phyloP scores from a whole-genome alignment of 2,888 invertebrate species.

The Zonitis immaculata region DNA sequence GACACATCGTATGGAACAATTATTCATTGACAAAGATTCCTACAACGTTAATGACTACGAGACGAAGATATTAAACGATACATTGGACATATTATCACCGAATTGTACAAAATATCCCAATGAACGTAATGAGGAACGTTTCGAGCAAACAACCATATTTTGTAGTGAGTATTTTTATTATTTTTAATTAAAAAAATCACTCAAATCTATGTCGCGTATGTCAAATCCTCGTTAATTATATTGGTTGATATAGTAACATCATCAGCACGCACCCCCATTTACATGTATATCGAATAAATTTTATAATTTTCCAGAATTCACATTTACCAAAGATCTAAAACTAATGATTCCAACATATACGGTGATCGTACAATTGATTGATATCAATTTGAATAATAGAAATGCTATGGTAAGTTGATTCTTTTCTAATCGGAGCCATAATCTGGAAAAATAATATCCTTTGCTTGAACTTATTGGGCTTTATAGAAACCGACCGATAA shows the following conservation, averaged over 20 bases:
- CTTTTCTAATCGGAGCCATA: not conserved
- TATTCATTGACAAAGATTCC: constrained; percentile 49
- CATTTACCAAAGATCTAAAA: constrained; percentile 31
- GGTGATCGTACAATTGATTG: constrained; percentile 52
- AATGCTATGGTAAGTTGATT: constrained; percentile 30
- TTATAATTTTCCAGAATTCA: constrained; percentile 31
- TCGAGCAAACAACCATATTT: constrained; percentile 34
- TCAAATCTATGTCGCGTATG: not conserved
- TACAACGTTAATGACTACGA: constrained; percentile 46
- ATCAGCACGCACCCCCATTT: constrained; percentile 1
- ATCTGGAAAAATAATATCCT: not conserved
- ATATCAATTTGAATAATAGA: constrained; percentile 46
- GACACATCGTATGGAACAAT: constrained; percentile 41
- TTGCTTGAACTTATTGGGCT: not conserved
- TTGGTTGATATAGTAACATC: not conserved
- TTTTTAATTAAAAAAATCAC: not conserved
- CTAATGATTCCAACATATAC: constrained; percentile 49
- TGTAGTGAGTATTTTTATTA: constrained; percentile 37
- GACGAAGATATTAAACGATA: constrained; percentile 39
- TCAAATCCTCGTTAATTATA: not conserved
- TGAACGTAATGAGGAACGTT: constrained; percentile 26
- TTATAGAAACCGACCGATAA: not conserved
- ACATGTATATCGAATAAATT: not conserved
- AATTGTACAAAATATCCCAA: constrained; percentile 42
- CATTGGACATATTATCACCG: constrained; percentile 39